Evolutionary conservation across 2,888 invertebrate genomes (phyloP).

Genomic region (Agriopis aurantiaria): DNA sequence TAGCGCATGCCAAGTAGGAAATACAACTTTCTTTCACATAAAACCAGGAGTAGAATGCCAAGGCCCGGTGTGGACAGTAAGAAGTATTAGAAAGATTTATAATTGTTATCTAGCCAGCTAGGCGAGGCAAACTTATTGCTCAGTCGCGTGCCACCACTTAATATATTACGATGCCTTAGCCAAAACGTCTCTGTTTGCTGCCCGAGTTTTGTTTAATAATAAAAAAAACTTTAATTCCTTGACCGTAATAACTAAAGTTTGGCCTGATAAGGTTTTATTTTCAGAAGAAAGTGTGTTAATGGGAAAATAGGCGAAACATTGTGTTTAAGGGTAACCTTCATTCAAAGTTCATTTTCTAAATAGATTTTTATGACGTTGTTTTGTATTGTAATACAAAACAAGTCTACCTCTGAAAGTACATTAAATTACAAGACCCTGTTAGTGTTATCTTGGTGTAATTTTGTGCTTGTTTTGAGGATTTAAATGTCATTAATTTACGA

Average conservation of each 20-base stretch:
- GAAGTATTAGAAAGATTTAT: constrained; percentile 81
- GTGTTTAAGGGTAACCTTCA: no score
- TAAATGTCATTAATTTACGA: no score
- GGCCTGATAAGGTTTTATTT: constrained; percentile 38
- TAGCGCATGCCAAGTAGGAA: constrained; percentile 14
- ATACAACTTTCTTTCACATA: constrained; percentile 28
- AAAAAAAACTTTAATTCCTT: constrained; percentile 55
- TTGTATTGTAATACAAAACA: no score
- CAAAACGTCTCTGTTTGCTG: constrained; percentile 79
- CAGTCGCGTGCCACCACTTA: constrained; percentile 78
- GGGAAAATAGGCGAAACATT: neutral
- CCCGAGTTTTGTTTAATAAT: constrained; percentile 74
- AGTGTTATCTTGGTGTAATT: no score
- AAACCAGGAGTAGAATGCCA: constrained; percentile 51
- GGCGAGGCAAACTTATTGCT: constrained; percentile 80
- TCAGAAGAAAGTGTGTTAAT: constrained; percentile 31
- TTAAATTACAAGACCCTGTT: no score
- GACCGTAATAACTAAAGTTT: constrained; percentile 36
- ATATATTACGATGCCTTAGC: constrained; percentile 77
- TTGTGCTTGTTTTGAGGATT: no score
- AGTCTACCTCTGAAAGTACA: no score
- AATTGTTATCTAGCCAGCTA: constrained; percentile 79
- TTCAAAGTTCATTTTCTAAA: no score
- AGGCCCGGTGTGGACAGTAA: constrained; percentile 71
- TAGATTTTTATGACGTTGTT: no score